Evolutionary conservation across 2,113 vertebrate species (phyloP).

Genomic region (Corythoichthys intestinalis): DNA sequence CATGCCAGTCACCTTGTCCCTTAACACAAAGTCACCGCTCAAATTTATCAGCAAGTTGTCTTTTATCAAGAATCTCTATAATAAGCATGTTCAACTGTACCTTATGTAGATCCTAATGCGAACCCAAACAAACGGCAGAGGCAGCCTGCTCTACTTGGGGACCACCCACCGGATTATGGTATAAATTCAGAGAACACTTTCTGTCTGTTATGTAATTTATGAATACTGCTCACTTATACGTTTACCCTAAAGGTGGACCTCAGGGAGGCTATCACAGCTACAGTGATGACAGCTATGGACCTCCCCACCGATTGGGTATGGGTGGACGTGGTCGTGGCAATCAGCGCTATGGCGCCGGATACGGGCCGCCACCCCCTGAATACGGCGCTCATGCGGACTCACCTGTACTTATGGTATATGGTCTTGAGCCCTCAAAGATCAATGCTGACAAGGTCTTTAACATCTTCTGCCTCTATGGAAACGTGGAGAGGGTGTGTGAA

Average conservation of each 20-base stretch:
- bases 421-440: conserved; percentile 84
- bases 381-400: conserved; percentile 87
- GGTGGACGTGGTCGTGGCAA: conserved; percentile 80
- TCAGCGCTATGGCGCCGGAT: conserved; percentile 83
- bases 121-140: conserved; percentile 88
- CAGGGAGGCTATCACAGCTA: conserved; percentile 85
- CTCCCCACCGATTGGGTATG: conserved; percentile 83
- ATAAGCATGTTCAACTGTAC: conserved; percentile 17
- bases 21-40: conserved; percentile 19
- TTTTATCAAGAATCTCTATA: conserved; percentile 7
- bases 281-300: conserved; percentile 85
- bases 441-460: conserved; percentile 91
- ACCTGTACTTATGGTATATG: conserved; percentile 90
- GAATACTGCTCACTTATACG: not conserved
- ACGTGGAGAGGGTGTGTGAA: conserved; percentile 83
- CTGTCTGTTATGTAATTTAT: not conserved
- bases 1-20: conserved; percentile 58
- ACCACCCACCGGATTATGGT: conserved; percentile 87
- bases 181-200: conserved; percentile 14
- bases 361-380: conserved; percentile 81
- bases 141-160: conserved; percentile 86
- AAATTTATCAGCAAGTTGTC: not conserved
- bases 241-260: conserved; percentile 72
- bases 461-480: conserved; percentile 90
- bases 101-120: conserved; percentile 75